phyloP scores from a whole-genome alignment of 2,797 vertebrate species.

The Typhlichthys eigenmanni region DNA sequence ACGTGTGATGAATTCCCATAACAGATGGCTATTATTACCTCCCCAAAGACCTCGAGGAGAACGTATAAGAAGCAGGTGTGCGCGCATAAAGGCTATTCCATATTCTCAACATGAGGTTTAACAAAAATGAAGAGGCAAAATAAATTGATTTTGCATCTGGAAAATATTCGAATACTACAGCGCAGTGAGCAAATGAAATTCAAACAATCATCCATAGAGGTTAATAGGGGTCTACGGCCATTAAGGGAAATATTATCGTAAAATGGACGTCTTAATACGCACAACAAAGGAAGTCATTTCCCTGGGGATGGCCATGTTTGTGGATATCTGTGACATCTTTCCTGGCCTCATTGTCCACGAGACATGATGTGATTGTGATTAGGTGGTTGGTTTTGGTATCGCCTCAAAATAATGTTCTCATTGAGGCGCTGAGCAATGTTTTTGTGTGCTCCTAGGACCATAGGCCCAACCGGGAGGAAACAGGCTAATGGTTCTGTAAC shows the following conservation, averaged over 20 bases:
- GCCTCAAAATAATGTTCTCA: constrained; percentile 50
- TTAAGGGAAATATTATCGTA: constrained; percentile 60
- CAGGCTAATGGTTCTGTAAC: constrained; percentile 37
- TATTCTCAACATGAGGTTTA: constrained; percentile 35
- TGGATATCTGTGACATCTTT: constrained; percentile 37
- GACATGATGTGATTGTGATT: constrained; percentile 45
- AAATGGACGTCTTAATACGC: constrained; percentile 23
- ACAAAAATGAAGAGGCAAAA: constrained; percentile 52
- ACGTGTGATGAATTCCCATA: constrained; percentile 60
- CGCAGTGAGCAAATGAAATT: constrained; percentile 56
- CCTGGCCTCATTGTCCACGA: constrained; percentile 8
- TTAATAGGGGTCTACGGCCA: constrained; percentile 55
- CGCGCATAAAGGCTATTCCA: constrained; percentile 47
- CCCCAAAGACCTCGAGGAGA: constrained; percentile 50
- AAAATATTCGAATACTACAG: constrained; percentile 48
- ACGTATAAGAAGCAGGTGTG: constrained; percentile 65
- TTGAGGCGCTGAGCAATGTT: constrained; percentile 46
- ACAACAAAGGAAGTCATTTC: constrained; percentile 39
- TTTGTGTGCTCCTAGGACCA: constrained; percentile 42
- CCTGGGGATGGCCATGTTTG: constrained; percentile 30
- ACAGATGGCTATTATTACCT: constrained; percentile 63
- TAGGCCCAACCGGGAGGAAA: constrained; percentile 27
- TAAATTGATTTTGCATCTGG: constrained; percentile 58
- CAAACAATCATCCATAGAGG: constrained; percentile 51
- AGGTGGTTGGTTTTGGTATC: constrained; percentile 52